Conservation (phyloP, 1,140 invertebrate species). For the Tetramorium parvispinum region DNA sequence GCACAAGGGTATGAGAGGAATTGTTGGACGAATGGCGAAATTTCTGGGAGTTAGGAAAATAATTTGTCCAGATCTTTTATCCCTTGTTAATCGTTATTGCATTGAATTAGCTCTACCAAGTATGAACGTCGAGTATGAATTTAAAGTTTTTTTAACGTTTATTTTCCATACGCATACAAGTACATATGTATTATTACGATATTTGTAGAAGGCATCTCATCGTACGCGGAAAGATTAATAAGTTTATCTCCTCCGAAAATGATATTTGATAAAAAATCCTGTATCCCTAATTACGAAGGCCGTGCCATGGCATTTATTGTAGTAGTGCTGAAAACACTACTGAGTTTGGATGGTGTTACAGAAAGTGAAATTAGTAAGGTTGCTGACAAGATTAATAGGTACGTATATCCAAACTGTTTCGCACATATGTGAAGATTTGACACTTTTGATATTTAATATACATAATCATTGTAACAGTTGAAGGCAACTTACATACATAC, state of each 20-base stretch:
- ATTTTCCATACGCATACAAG: not conserved
- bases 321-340: slow-evolving; percentile 88
- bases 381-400: slow-evolving; percentile 85
- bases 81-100: slow-evolving; percentile 85
- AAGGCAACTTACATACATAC: not conserved
- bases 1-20: slow-evolving; percentile 78
- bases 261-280: slow-evolving; percentile 67
- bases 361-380: slow-evolving; percentile 87
- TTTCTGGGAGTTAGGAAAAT: slow-evolving; percentile 82
- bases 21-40: slow-evolving; percentile 78
- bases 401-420: slow-evolving; percentile 47
- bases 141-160: not conserved
- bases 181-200: not conserved
- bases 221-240: slow-evolving; percentile 82
- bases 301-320: slow-evolving; percentile 88
- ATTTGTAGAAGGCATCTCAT: slow-evolving; percentile 79
- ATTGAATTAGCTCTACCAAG: slow-evolving; percentile 86
- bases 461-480: not conserved
- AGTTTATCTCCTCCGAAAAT: slow-evolving; percentile 82
- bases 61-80: slow-evolving; percentile 84
- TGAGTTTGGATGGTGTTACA: slow-evolving; percentile 88
- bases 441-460: too few relatives aligned
- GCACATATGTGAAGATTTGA: too few relatives aligned
- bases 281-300: slow-evolving; percentile 87
- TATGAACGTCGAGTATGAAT: slow-evolving; percentile 61